phyloP scores from a whole-genome alignment of 1,140 invertebrate genomes.

The Drosophila ananassae region DNA sequence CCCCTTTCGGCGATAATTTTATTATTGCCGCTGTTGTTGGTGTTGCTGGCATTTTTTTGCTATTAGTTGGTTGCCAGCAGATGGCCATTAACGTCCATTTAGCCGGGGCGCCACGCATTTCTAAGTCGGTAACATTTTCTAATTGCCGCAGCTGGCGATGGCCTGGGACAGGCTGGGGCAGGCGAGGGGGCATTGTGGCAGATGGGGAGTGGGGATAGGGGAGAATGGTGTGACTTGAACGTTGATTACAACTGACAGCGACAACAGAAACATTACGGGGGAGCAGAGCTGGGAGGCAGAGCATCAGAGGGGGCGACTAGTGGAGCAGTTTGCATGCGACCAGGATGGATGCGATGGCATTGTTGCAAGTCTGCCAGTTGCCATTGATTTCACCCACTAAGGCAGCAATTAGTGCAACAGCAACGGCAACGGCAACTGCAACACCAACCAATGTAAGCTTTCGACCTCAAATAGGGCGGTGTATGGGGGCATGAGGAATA shows the following conservation, averaged over 20 bases:
- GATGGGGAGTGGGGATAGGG: neutral
- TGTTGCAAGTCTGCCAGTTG: conserved; percentile 39
- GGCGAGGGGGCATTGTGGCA: neutral
- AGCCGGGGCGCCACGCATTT: conserved; percentile 76
- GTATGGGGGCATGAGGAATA: neutral
- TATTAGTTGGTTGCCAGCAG: conserved; percentile 76
- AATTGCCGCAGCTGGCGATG: conserved; percentile 64
- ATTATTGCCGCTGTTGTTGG: conserved; percentile 65
- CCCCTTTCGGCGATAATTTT: conserved; percentile 65
- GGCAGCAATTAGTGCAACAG: conserved; percentile 73
- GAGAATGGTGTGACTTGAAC: conserved; percentile 50
- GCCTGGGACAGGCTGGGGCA: neutral
- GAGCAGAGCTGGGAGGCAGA: neutral
- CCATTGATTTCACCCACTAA: conserved; percentile 67
- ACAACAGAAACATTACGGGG: conserved; percentile 23
- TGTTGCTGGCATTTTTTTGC: conserved; percentile 37
- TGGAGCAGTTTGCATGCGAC: conserved; percentile 42
- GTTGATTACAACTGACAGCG: conserved; percentile 74
- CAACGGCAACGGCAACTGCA: conserved; percentile 23
- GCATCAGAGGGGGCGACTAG: neutral
- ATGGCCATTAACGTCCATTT: conserved; percentile 81
- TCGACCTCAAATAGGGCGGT: conserved; percentile 36
- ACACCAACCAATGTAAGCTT: conserved; percentile 48
- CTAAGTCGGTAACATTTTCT: conserved; percentile 79
- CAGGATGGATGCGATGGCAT: conserved; percentile 32